phyloP scores from a whole-genome alignment of 1,140 invertebrate genomes.

The Cydia pomonella region DNA sequence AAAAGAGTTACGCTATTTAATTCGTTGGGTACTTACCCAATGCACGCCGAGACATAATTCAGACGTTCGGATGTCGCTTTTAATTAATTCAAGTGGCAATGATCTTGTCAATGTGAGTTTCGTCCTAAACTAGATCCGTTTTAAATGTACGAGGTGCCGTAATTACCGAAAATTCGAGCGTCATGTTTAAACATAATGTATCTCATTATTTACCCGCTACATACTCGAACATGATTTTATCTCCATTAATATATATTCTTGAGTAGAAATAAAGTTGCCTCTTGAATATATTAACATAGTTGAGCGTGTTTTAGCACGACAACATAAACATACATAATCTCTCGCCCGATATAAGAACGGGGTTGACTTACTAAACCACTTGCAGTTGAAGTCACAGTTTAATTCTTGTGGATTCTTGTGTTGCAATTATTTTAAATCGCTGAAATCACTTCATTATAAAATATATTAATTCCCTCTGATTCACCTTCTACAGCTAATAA shows the following conservation, averaged over 20 bases:
- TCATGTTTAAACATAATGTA: conserved; percentile 12
- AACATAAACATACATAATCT: background rate
- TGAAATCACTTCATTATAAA: no score
- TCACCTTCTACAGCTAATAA: no score
- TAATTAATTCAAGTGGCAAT: conserved; percentile 72
- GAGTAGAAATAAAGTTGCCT: conserved; percentile 15
- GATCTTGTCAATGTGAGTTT: conserved; percentile 45
- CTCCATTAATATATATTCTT: conserved; percentile 7
- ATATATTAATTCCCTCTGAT: no score
- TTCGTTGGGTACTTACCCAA: conserved; percentile 67
- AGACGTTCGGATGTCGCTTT: conserved; percentile 54
- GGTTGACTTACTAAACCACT: background rate
- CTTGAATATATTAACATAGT: conserved; percentile 26
- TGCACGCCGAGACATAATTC: conserved; percentile 40
- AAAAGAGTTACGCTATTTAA: conserved; percentile 72
- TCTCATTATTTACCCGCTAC: conserved; percentile 22
- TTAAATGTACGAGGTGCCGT: conserved; percentile 10
- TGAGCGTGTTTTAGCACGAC: background rate
- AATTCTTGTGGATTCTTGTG: background rate
- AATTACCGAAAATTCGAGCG: conserved; percentile 17
- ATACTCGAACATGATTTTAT: conserved; percentile 21
- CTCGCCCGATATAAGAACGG: background rate
- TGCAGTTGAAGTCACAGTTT: background rate
- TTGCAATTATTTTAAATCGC: background rate
- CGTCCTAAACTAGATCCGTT: conserved; percentile 26